These are phyloP conservation scores for Anguilla marmorata DNA, from an alignment of 2,797 vertebrate species.

Conservation along the genomic window DNA sequence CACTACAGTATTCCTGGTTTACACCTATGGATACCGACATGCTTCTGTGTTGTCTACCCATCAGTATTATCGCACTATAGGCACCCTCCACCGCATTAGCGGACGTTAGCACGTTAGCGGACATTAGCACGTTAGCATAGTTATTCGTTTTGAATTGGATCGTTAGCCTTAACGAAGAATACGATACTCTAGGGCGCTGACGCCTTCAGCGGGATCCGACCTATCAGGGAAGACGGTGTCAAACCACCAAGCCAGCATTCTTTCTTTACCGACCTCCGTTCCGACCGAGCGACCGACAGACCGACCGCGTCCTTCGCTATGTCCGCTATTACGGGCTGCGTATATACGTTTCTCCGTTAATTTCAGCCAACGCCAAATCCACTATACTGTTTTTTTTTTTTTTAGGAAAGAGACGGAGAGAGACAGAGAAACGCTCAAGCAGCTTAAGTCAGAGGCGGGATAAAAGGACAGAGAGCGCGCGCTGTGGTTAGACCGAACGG, in stretches of 20 bases:
- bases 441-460: neutral
- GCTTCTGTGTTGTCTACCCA: slow-evolving; percentile 72
- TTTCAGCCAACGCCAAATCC: neutral
- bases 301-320: too few species aligned
- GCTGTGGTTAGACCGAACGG: neutral
- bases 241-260: slow-evolving; percentile 67
- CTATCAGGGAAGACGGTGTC: slow-evolving; percentile 70
- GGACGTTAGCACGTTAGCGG: slow-evolving; percentile 30
- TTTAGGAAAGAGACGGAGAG: neutral
- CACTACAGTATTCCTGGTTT: slow-evolving; percentile 80
- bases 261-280: slow-evolving; percentile 16
- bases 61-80: slow-evolving; percentile 67
- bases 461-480: neutral
- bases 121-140: slow-evolving; percentile 54
- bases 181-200: slow-evolving; percentile 39
- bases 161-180: slow-evolving; percentile 76
- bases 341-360: too few species aligned
- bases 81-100: slow-evolving; percentile 47
- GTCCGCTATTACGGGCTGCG: too few species aligned
- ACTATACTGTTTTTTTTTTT: neutral
- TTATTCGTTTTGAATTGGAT: slow-evolving; percentile 63
- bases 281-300: too few species aligned
- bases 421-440: neutral
- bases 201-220: slow-evolving; percentile 67
- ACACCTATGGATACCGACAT: slow-evolving; percentile 66